A percentile compares a stretch with the other conserved stretches of the same genome.
Conservation (phyloP, 2,888 invertebrate genomes). For the Chrysopilus asiliformis region DNA sequence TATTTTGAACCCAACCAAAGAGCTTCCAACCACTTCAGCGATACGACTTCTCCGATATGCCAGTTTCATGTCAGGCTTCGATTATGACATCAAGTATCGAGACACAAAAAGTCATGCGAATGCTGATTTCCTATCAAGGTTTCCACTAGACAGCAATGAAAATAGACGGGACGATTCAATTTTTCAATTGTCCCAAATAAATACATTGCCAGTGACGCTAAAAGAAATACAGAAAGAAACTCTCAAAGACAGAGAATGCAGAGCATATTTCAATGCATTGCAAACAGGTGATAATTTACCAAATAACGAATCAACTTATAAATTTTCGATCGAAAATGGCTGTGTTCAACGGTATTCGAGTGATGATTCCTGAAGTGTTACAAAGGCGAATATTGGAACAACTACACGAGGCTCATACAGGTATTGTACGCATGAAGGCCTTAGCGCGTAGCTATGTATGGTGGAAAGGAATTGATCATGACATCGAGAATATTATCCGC, state of each 20-base stretch:
- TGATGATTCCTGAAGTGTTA: neutral
- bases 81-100: conserved; percentile 13
- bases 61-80: conserved; percentile 11
- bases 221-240: conserved; percentile 2
- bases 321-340: neutral
- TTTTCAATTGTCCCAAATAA: neutral
- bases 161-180: too few species aligned
- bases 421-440: conserved; percentile 12
- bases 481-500: conserved; percentile 16
- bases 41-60: conserved; percentile 14
- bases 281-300: neutral
- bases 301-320: neutral
- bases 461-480: conserved; percentile 17
- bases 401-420: conserved; percentile 13
- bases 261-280: neutral
- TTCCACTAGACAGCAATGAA: too few species aligned
- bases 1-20: conserved; percentile 18
- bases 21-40: conserved; percentile 11
- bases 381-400: conserved; percentile 4
- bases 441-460: conserved; percentile 15
- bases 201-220: neutral
- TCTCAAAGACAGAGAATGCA: neutral
- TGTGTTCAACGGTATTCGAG: neutral
- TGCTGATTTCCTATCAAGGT: too few species aligned
- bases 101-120: too few species aligned